Conservation (phyloP, 2,888 invertebrate species). For the Bellardia bayeri region DNA sequence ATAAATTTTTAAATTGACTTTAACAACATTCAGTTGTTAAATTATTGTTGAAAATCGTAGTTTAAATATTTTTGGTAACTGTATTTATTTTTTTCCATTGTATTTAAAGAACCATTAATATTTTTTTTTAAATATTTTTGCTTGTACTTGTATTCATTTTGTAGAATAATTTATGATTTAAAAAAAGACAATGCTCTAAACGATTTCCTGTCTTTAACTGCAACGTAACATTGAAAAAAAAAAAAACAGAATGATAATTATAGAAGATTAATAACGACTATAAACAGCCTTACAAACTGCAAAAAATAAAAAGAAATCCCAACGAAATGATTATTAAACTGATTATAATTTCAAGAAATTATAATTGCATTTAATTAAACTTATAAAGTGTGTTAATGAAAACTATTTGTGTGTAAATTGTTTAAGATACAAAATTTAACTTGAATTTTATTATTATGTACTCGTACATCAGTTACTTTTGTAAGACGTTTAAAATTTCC, state of each 20-base stretch:
- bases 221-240: constrained; percentile 35
- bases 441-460: too few relatives aligned
- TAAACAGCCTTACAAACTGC: neutral
- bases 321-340: neutral
- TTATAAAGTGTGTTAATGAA: too few relatives aligned
- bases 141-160: constrained; percentile 21
- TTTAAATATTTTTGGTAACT: neutral
- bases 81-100: neutral
- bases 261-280: neutral
- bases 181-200: constrained; percentile 50
- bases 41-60: neutral
- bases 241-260: constrained; percentile 6
- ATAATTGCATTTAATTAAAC: too few relatives aligned
- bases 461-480: too few relatives aligned
- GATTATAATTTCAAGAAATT: neutral
- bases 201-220: constrained; percentile 56
- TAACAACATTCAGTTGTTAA: too few relatives aligned
- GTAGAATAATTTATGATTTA: constrained; percentile 46
- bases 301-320: too few relatives aligned
- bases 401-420: too few relatives aligned
- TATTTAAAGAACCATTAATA: constrained; percentile 34
- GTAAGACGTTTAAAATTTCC: neutral
- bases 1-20: too few relatives aligned
- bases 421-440: too few relatives aligned
- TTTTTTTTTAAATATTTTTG: constrained; percentile 22